Evolutionary conservation across 2,113 vertebrate species (phyloP), one percentile per base, ranked within the genome.

Genomic region (Ornithorhynchus anatinus): DNA sequence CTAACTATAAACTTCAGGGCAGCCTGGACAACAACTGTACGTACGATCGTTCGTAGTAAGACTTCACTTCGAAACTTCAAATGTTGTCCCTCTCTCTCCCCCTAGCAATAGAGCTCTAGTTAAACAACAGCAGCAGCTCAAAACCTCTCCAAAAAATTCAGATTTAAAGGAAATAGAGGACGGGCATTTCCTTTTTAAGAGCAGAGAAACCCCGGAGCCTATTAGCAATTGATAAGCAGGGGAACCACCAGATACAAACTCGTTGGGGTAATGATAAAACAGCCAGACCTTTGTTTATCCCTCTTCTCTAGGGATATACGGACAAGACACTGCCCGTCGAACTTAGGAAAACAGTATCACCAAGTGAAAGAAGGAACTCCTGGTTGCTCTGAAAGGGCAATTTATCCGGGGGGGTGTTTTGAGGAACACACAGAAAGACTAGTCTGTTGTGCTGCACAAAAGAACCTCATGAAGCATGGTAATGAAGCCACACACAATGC

Each of bases 101-200:
- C 20, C 23, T 12, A 12, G 38, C 2, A 56, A 17, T 38, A 17
- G 4, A 14, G 51, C 12, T 47, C 20, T 3, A 5, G 1, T 6
- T 23, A 5, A 16, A 9, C n/a, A n/a, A n/a, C n/a, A n/a, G n/a
- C n/a, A n/a, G n/a, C n/a, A n/a, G n/a, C n/a, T n/a, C n/a, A n/a
- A n/a, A n/a, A n/a, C n/a, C 0, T 10, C 63, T 65, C 66, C 67
- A 5, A 63, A 71, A 85, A 40, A 58, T 59, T 58, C 51, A 8
- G 42, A 64, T 56, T 36, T 7, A 5, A 32, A 25, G 36, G 27
- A 51, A 72, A 82, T 52, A 3, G 59, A 59, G 52, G 2, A 6
- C 33, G 1, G 62, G 25, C 59, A 4, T 89, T 88, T 86, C 86
- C 87, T 87, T 78, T 89, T 88, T 84, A 89, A 90, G 81, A 67